Base-by-base conservation (phyloP, 1,140 invertebrate species). In the Apis laboriosa region DNA sequence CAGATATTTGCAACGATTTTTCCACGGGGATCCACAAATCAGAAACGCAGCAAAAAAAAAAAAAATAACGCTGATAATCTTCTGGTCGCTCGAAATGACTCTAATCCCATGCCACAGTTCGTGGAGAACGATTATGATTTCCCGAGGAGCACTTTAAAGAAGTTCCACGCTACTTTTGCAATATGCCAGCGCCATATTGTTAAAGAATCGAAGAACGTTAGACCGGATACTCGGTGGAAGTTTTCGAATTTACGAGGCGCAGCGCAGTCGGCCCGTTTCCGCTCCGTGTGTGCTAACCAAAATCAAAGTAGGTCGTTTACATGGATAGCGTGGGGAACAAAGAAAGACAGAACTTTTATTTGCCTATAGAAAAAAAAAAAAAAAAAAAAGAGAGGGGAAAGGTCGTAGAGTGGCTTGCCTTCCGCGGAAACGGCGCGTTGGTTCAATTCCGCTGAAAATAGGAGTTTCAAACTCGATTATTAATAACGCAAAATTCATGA, bases 311-410 rank as follows among this genome's bases (percentile, higher is more conserved):
- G 74, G 80, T 85, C 84, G 84, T 83, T 85, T 85, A 74, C 84
- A 77, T 83, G 80, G 74, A 77, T 73, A 24, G 60, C 53, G 55
- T 13, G 34, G 9, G 19, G 70, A 55, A n/a, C 63, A 53, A 49
- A 43, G 55, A 70, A 34, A 53, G 85, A 86, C 89, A 84, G 78
- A 91, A 90, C 85, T 90, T 91, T 90, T 89, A 90, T 89, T 86
- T 81, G 75, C 70, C 58, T 86, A 67, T 77, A 82, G 77, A 61
- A 66, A 74, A 68, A 28, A 8, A 17, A 17, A 58, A 19, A 1
- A 11, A 0, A 13, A 9, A 60, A 19, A 58, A 21, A 17, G 19
- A 19, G 60, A n/a, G 11, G 5, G 7, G 0, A 17, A 56, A 56
- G 15, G 9, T 49, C 13, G 49, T 9, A 53, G 51, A 49, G 28